Evolutionary conservation across 2,113 vertebrate species (phyloP).

Genomic region (Macrotus californicus): DNA sequence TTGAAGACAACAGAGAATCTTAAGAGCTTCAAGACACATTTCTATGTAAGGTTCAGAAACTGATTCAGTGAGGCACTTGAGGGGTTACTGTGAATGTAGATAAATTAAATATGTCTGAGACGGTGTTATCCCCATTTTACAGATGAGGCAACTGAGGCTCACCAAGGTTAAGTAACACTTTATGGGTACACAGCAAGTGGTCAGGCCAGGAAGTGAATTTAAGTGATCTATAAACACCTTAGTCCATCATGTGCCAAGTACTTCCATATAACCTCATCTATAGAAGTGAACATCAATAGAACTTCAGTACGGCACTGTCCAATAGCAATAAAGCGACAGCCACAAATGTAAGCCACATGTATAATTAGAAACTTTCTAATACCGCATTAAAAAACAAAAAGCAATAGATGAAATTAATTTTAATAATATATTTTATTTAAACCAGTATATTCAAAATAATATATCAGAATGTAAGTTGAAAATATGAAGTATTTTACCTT

Average conservation of each 20-base stretch:
- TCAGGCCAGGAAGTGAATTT: neutral
- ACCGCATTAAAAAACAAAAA: neutral
- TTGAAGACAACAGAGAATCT: neutral
- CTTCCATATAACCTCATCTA: neutral
- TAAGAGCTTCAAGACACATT: slow-evolving; percentile 8
- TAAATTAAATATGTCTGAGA: neutral
- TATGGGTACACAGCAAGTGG: neutral
- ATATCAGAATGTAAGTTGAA: neutral
- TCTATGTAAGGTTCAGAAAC: neutral
- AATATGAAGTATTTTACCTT: neutral
- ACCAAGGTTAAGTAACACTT: neutral
- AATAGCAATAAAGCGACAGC: neutral
- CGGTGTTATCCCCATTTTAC: neutral
- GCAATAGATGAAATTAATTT: neutral
- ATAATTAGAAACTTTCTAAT: neutral
- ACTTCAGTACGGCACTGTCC: neutral
- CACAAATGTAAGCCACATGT: neutral
- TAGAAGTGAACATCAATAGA: neutral
- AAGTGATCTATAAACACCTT: neutral
- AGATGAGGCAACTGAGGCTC: neutral
- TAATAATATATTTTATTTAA: slow-evolving; percentile 31
- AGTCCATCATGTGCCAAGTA: neutral
- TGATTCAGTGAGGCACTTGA: neutral
- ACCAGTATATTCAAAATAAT: neutral
- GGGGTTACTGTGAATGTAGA: neutral